Evolutionary conservation across 2,797 vertebrate genomes (phyloP).

Genomic region (Chanos chanos): DNA sequence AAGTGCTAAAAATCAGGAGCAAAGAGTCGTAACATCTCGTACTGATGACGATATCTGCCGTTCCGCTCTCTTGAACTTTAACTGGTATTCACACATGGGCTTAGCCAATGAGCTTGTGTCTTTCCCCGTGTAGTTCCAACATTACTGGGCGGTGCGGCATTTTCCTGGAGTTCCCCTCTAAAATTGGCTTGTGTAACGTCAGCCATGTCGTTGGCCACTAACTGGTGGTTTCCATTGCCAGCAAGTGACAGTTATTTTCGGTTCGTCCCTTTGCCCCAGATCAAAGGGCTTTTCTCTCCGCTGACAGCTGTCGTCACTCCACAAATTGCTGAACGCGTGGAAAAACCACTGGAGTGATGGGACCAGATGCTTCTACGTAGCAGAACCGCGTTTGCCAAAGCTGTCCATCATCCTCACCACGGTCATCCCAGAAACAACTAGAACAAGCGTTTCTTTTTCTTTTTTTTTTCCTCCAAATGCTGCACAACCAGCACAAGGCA

Average conservation of each 20-base stretch:
- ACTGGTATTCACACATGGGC: too few relatives aligned
- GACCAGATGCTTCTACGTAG: slow-evolving; percentile 23
- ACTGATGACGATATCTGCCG: too few relatives aligned
- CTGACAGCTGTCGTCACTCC: slow-evolving; percentile 28
- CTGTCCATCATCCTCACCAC: slow-evolving; percentile 7
- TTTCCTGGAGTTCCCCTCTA: slow-evolving; percentile 33
- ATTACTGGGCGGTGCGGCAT: slow-evolving; percentile 33
- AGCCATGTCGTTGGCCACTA: slow-evolving; percentile 43
- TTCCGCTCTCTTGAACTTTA: too few relatives aligned
- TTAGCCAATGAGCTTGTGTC: too few relatives aligned
- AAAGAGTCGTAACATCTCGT: too few relatives aligned
- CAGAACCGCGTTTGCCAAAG: slow-evolving; percentile 5
- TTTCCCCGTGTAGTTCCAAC: too few relatives aligned
- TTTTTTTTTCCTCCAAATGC: too few relatives aligned
- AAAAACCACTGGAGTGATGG: slow-evolving; percentile 50
- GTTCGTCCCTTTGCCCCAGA: slow-evolving; percentile 33
- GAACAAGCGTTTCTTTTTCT: too few relatives aligned
- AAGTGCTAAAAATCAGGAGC: too few relatives aligned
- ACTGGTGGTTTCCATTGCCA: slow-evolving; percentile 49
- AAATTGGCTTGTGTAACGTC: slow-evolving; percentile 16
- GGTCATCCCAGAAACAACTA: slow-evolving; percentile 11
- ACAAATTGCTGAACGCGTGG: slow-evolving; percentile 44
- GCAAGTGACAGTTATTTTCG: slow-evolving; percentile 43
- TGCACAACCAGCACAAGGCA: too few relatives aligned
- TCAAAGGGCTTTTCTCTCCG: background rate